phyloP scores from a whole-genome alignment of 1,140 invertebrate species.

The Venturia canescens region DNA sequence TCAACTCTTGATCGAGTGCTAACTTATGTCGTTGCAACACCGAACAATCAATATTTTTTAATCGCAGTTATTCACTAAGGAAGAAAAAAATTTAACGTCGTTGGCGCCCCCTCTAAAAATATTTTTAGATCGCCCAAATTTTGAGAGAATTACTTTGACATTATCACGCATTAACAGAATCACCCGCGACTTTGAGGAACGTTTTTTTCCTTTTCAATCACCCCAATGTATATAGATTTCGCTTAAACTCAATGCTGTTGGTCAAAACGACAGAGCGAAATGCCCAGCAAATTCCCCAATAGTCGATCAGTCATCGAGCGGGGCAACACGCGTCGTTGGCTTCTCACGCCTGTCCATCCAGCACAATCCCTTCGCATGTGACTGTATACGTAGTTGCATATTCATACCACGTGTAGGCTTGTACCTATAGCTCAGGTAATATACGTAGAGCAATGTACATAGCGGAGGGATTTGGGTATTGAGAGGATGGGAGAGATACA shows the following conservation, averaged over 20 bases:
- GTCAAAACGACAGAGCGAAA: not conserved
- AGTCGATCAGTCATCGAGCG: conserved; percentile 42
- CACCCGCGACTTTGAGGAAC: no score
- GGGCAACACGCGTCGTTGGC: conserved; percentile 23
- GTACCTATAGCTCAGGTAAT: conserved; percentile 18
- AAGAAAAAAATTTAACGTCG: no score
- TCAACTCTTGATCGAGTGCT: no score
- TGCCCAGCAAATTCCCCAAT: conserved; percentile 30
- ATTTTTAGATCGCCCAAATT: no score
- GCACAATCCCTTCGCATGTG: conserved; percentile 1
- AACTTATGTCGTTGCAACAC: no score
- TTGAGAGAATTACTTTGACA: no score
- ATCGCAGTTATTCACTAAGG: no score
- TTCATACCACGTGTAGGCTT: not conserved
- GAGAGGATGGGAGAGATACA: conserved; percentile 7
- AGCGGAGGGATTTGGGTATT: not conserved
- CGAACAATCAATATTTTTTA: no score
- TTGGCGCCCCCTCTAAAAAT: no score
- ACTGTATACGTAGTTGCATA: conserved; percentile 19
- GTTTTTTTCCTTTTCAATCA: no score
- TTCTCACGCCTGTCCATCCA: conserved; percentile 25
- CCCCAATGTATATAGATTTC: no score
- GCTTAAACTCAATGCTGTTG: not conserved
- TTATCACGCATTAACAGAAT: no score
- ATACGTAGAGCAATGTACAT: conserved; percentile 9